Evolutionary conservation across 1,140 invertebrate genomes (phyloP), one percentile per base, ranked within the genome.

Genomic region (Drosophila ambigua): DNA sequence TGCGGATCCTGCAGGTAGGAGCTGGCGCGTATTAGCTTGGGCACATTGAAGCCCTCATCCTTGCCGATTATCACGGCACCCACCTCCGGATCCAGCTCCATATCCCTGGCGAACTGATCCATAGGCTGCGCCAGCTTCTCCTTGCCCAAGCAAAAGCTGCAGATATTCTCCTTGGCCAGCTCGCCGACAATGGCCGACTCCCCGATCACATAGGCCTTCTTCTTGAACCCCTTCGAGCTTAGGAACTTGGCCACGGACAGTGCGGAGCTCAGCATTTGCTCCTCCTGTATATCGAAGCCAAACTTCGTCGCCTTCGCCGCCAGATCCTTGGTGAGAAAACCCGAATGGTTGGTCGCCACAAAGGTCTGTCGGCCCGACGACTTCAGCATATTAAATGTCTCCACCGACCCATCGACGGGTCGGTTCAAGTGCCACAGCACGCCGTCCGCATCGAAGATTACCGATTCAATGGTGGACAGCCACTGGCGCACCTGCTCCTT

Each of bases 381-480:
- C 1, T 16, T 24, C 0, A 83, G 0, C 2, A 15, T 13, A 13
- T 88, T 89, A 9, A 83, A 89, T 2, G 59, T 55, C 0, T 83
- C 79, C 11, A 26, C 51, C 0, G 84, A 44, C 0, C 76, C 65
- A 0, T 71, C 46, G 20, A 84, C 44, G 4, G 72, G 20, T 0
- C 53, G 20, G 2, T 69, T 8, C 1, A 77, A 54, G 28, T 75
- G 48, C 83, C 83, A 88, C 5, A 88, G 52, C 2, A 88, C 83
- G 5, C 83, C 83, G 20, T 89, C 83, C 0, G 64, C 79, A 77
- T 89, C 83, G 31, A 44, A 83, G n/a, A 88, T 57, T 6, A 88
- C 53, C 15, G 68, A 55, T 44, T 83, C 65, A 7, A 88, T 55
- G 16, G 24, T 23, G 6, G 7, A 26, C 4, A 88, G 8, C 83